Evolutionary conservation across 2,797 vertebrate genomes (phyloP).

Genomic region (Gymnoscopelus braueri): DNA sequence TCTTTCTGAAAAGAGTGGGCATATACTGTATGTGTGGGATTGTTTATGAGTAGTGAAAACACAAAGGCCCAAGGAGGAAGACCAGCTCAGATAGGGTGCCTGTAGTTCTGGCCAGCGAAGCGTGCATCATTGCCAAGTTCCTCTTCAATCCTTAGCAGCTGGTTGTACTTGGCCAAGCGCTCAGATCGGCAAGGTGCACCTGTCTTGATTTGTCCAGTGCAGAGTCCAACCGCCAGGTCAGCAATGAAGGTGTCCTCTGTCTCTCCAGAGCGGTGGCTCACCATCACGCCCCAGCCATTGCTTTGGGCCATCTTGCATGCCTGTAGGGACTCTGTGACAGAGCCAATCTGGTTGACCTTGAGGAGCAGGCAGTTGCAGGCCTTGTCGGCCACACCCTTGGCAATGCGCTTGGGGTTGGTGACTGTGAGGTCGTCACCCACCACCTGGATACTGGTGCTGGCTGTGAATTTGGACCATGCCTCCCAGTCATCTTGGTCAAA

Average conservation of each 20-base stretch:
- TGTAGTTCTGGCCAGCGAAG: neutral
- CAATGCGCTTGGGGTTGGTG: slow-evolving; percentile 78
- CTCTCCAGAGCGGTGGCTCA: slow-evolving; percentile 90
- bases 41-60: too few relatives aligned
- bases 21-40: too few relatives aligned
- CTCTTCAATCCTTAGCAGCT: slow-evolving; percentile 91
- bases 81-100: too few relatives aligned
- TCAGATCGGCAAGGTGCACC: slow-evolving; percentile 89
- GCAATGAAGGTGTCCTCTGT: slow-evolving; percentile 92
- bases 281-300: slow-evolving; percentile 92
- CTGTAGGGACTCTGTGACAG: too few relatives aligned
- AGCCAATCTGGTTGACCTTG: slow-evolving; percentile 86
- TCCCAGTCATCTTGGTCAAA: too few relatives aligned
- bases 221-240: slow-evolving; percentile 89
- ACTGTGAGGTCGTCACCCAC: too few relatives aligned
- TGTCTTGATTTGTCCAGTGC: slow-evolving; percentile 32
- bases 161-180: slow-evolving; percentile 91
- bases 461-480: too few relatives aligned
- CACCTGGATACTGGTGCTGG: too few relatives aligned
- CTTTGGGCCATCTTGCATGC: slow-evolving; percentile 85
- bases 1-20: too few relatives aligned
- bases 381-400: slow-evolving; percentile 84
- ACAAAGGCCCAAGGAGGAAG: too few relatives aligned
- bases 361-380: slow-evolving; percentile 90
- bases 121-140: slow-evolving; percentile 88